These are phyloP conservation scores for Danionella dracula DNA, from an alignment of 2,797 vertebrate species.

Conservation along the genomic window DNA sequence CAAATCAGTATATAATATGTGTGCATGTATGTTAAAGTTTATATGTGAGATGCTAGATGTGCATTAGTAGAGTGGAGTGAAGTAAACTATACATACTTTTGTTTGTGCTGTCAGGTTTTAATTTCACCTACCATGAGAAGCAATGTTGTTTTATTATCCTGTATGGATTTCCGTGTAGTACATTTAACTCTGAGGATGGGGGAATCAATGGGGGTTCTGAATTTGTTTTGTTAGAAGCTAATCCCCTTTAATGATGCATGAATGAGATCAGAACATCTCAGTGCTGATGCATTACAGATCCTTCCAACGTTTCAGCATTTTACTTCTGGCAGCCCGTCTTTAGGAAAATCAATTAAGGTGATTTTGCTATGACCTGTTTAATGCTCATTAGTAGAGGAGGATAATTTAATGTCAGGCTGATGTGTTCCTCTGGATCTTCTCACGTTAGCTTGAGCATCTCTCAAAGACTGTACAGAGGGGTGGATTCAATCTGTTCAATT, in stretches of 20 bases:
- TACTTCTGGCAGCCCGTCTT: conserved; percentile 97
- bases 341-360: conserved; percentile 99
- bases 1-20: too few relatives aligned
- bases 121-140: conserved; percentile 99
- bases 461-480: conserved; percentile 75
- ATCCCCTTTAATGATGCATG: conserved; percentile 99
- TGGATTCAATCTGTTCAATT: conserved; percentile 88
- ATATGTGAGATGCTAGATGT: too few relatives aligned
- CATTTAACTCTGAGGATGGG: too few relatives aligned
- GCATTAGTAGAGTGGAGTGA: too few relatives aligned
- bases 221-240: conserved; percentile 99
- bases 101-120: too few relatives aligned
- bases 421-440: conserved; percentile 97
- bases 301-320: conserved; percentile 97
- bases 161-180: conserved; percentile 99
- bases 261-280: conserved; percentile 64
- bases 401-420: conserved; percentile 99
- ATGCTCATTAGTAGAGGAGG: conserved; percentile 99
- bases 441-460: conserved; percentile 98
- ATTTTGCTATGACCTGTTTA: conserved; percentile 99
- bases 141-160: conserved; percentile 99
- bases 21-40: too few relatives aligned
- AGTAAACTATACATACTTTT: too few relatives aligned
- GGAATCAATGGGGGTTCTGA: conserved; percentile 99
- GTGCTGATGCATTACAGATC: too few relatives aligned